Evolutionary conservation across 1,140 invertebrate genomes (phyloP).

Genomic region (Bombus ignitus): DNA sequence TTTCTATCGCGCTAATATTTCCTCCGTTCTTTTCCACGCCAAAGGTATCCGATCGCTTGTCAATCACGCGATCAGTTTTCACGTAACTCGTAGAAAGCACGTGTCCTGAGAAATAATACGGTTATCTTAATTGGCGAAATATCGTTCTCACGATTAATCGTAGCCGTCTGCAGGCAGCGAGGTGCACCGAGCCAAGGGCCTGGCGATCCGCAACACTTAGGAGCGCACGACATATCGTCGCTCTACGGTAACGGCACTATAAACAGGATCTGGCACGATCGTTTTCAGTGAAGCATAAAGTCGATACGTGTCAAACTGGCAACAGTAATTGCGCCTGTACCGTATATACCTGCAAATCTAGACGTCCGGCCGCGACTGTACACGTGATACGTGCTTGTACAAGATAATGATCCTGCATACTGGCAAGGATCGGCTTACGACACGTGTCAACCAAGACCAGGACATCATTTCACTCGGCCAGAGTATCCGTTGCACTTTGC

Average conservation of each 20-base stretch:
- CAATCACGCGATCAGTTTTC: too few species aligned
- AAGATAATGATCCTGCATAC: constrained; percentile 58
- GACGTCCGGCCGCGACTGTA: constrained; percentile 26
- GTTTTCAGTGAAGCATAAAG: constrained; percentile 62
- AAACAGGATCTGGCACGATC: constrained; percentile 54
- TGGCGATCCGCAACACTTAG: constrained; percentile 34
- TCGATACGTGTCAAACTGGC: constrained; percentile 59
- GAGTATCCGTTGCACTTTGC: constrained; percentile 40
- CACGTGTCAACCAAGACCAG: constrained; percentile 56
- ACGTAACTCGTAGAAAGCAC: not conserved
- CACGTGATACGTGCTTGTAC: constrained; percentile 37
- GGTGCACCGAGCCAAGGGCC: not conserved
- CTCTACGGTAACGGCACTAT: constrained; percentile 21
- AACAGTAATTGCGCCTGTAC: constrained; percentile 56
- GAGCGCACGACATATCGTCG: constrained; percentile 31
- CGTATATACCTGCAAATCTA: constrained; percentile 44
- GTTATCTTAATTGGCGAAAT: constrained; percentile 38
- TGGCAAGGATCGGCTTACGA: constrained; percentile 58
- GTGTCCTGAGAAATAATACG: not conserved
- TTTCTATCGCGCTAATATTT: not conserved
- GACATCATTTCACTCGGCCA: constrained; percentile 39
- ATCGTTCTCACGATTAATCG: constrained; percentile 44
- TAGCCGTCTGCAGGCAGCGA: too few species aligned
- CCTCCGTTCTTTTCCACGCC: not conserved
- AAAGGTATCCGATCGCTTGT: not conserved